Percentiles rank a stretch among this genome's conserved stretches.
These are phyloP conservation scores for Dreissena rostriformis DNA, from an alignment of 1,140 invertebrate genomes.

Conservation along the genomic window DNA sequence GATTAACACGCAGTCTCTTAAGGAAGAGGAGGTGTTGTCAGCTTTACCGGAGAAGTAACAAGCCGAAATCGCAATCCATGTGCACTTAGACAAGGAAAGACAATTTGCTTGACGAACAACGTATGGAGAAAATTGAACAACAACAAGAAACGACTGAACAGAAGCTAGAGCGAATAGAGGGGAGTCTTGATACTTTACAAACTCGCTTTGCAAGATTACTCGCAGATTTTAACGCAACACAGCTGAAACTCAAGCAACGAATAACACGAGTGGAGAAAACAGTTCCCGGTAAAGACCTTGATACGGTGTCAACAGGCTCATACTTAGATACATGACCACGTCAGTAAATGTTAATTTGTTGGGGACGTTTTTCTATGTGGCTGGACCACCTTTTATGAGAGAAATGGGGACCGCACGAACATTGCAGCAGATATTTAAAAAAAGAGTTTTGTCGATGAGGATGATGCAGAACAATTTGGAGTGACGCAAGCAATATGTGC, in stretches of 20 bases:
- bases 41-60: constrained; percentile 95
- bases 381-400: too few species aligned
- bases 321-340: constrained; percentile 59
- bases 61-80: constrained; percentile 97
- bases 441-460: too few species aligned
- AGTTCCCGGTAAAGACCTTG: constrained; percentile 62
- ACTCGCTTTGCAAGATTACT: constrained; percentile 88
- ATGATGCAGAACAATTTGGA: too few species aligned
- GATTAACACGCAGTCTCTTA: constrained; percentile 92
- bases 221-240: constrained; percentile 89
- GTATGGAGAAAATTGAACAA: constrained; percentile 77
- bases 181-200: constrained; percentile 86
- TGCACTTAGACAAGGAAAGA: constrained; percentile 97
- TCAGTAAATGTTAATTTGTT: too few species aligned
- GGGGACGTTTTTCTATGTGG: too few species aligned
- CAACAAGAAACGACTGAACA: constrained; percentile 83
- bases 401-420: too few species aligned
- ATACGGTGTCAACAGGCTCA: constrained; percentile 68
- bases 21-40: constrained; percentile 87
- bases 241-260: constrained; percentile 88
- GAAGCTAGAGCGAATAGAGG: constrained; percentile 82
- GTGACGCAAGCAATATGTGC: too few species aligned
- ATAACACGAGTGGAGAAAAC: constrained; percentile 83
- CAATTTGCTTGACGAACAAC: constrained; percentile 90
- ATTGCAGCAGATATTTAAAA: too few species aligned